These are phyloP conservation scores for Yponomeuta evonymella DNA, from an alignment of 2,888 invertebrate genomes.

Conservation along the genomic window DNA sequence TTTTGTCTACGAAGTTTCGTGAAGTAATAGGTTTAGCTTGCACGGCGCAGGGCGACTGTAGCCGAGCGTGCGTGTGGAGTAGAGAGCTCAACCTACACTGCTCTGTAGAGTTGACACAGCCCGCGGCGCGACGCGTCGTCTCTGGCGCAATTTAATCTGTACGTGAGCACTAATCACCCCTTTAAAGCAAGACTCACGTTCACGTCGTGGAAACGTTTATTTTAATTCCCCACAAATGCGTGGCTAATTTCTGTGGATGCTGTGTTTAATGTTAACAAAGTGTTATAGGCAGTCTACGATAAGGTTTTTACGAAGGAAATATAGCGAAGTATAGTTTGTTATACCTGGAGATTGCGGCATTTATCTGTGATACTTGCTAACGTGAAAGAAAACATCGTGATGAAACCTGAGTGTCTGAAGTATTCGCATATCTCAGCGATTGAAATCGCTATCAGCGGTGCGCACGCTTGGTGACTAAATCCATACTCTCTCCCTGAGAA, in stretches of 20 bases:
- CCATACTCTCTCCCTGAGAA: too few relatives aligned
- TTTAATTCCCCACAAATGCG: conserved; percentile 65
- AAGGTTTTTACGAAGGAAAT: not conserved
- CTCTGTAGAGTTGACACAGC: not conserved
- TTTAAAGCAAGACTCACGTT: conserved; percentile 55
- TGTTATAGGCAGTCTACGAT: conserved; percentile 8
- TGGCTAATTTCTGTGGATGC: conserved; percentile 54
- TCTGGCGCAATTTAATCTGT: conserved; percentile 46
- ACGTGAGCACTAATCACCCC: conserved; percentile 63
- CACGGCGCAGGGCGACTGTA: not conserved
- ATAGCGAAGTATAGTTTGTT: not conserved
- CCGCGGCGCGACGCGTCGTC: conserved; percentile 37
- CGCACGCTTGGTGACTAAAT: too few relatives aligned
- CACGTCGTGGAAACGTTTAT: conserved; percentile 52
- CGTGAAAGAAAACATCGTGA: too few relatives aligned
- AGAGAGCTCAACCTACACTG: not conserved
- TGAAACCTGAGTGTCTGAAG: too few relatives aligned
- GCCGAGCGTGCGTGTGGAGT: not conserved
- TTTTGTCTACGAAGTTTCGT: not conserved
- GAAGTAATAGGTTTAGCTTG: not conserved
- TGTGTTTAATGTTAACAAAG: conserved; percentile 19
- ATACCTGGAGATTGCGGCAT: not conserved
- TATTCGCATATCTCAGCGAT: too few relatives aligned
- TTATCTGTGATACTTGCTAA: too few relatives aligned
- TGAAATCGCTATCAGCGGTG: too few relatives aligned